These are phyloP conservation scores for Myotis lucifugus DNA, from an alignment of 2,113 vertebrate species.

Conservation along the genomic window DNA sequence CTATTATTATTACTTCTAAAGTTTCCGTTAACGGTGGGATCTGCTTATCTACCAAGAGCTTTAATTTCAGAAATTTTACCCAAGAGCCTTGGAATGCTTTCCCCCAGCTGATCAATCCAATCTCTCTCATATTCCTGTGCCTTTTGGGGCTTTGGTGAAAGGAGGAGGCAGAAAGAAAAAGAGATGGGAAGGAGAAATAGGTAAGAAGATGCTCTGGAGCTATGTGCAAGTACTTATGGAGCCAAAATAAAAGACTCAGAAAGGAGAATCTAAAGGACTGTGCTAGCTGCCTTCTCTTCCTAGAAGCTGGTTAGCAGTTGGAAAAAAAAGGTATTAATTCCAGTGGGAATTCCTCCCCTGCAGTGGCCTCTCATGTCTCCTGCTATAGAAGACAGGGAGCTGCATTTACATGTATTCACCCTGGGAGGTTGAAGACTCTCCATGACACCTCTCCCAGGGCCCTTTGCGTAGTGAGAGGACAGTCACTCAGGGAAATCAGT, in stretches of 20 bases:
- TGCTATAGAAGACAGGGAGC: not conserved
- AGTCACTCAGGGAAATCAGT: not conserved
- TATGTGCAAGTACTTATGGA: not conserved
- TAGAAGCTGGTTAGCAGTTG: not conserved
- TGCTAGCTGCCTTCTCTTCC: not conserved
- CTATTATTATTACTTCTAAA: not conserved
- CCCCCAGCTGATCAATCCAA: not conserved
- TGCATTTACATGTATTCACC: not conserved
- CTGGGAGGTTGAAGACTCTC: not conserved
- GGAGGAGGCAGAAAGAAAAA: not conserved
- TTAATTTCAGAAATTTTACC: constrained; percentile 29
- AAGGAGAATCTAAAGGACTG: not conserved
- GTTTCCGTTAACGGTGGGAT: not conserved
- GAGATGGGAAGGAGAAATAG: not conserved
- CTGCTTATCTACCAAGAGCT: not conserved
- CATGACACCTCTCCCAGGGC: not conserved
- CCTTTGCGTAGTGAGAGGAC: not conserved
- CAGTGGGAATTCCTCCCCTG: not conserved
- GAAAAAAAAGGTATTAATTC: not conserved
- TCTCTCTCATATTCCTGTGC: not conserved
- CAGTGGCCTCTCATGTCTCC: not conserved
- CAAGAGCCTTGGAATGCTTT: not conserved
- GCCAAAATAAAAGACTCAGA: not conserved
- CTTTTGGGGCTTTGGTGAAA: not conserved
- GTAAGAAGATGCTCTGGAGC: not conserved